These are phyloP conservation scores for Mimumesa dahlbomi DNA, from an alignment of 2,888 invertebrate species.

Conservation along the genomic window DNA sequence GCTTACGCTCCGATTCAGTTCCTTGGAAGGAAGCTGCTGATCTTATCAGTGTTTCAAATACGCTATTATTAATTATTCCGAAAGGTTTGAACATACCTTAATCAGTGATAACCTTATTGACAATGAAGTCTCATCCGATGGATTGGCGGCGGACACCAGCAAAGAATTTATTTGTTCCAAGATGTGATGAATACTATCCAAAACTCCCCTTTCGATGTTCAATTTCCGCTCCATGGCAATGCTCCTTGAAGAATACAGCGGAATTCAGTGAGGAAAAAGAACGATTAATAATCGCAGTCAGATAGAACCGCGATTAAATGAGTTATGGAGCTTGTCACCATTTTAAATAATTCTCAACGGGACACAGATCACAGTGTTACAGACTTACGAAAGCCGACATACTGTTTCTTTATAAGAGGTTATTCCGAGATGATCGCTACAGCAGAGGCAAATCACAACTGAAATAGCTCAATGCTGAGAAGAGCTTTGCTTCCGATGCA, in stretches of 20 bases:
- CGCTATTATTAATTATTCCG: background rate
- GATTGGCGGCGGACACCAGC: constrained; percentile 84
- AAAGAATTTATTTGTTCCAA: constrained; percentile 81
- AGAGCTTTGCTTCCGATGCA: constrained; percentile 48
- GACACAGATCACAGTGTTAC: constrained; percentile 1
- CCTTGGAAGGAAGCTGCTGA: too few species aligned
- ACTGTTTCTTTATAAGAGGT: constrained; percentile 57
- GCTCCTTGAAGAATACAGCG: constrained; percentile 55
- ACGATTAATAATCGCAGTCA: too few species aligned
- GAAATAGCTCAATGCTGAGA: constrained; percentile 73
- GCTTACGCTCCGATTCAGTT: too few species aligned
- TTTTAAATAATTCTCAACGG: too few species aligned
- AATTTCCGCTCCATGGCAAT: constrained; percentile 72
- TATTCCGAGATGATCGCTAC: constrained; percentile 70
- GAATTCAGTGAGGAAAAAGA: too few species aligned
- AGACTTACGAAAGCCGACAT: constrained; percentile 1
- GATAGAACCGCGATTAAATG: too few species aligned
- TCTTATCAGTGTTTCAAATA: background rate
- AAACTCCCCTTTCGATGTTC: constrained; percentile 56
- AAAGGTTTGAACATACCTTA: constrained; percentile 80
- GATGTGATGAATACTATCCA: constrained; percentile 75
- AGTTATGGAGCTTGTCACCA: too few species aligned
- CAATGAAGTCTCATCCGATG: constrained; percentile 85
- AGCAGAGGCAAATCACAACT: constrained; percentile 74
- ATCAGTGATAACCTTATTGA: constrained; percentile 85